Evolutionary conservation across 2,113 vertebrate species (phyloP).

Genomic region (Aleadryas rufinucha): DNA sequence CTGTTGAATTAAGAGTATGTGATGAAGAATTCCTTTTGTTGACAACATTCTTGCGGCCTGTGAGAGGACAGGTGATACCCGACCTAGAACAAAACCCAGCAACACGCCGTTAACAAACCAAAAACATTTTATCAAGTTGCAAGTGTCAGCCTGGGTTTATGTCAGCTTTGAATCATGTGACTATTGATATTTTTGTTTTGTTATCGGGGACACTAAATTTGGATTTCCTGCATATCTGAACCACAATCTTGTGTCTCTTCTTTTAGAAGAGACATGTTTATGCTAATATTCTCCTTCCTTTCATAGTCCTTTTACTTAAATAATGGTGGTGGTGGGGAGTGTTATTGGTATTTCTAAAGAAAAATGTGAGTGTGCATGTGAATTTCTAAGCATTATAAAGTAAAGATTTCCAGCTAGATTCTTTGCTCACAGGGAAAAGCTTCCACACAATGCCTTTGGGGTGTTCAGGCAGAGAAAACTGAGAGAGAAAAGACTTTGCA

Average conservation of each 20-base stretch:
- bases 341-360: not conserved
- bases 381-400: not conserved
- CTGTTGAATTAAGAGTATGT: not conserved
- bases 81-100: not conserved
- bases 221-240: not conserved
- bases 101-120: not conserved
- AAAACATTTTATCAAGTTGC: not conserved
- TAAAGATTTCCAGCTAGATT: not conserved
- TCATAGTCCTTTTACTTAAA: not conserved
- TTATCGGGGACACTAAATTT: not conserved
- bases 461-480: not conserved
- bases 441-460: not conserved
- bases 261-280: not conserved
- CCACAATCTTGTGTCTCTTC: not conserved
- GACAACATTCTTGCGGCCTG: not conserved
- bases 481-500: not conserved
- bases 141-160: not conserved
- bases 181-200: not conserved
- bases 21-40: not conserved
- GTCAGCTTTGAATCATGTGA: not conserved
- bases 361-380: not conserved
- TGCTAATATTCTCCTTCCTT: not conserved
- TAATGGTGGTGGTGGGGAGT: rapidly evolving
- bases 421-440: not conserved
- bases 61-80: not conserved